These are phyloP conservation scores for Sialis lutaria DNA, from an alignment of 2,888 invertebrate species.

Conservation along the genomic window DNA sequence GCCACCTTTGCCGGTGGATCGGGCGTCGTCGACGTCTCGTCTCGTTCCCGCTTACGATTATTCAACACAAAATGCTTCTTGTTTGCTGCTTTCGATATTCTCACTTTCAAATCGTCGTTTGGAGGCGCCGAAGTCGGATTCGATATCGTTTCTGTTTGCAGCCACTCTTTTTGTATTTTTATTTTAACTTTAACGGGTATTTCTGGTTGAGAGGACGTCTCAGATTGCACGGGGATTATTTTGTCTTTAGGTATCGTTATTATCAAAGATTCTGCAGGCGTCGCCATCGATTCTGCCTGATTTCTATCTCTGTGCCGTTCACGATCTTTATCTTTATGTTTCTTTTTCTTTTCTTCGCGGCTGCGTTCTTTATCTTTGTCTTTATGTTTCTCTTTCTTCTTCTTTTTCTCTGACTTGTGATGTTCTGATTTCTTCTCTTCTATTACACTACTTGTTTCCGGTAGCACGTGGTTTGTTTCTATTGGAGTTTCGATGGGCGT, in stretches of 20 bases:
- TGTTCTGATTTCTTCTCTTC: conserved; percentile 18
- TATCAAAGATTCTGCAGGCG: conserved; percentile 18
- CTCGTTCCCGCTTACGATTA: conserved; percentile 24
- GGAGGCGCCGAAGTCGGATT: conserved; percentile 18
- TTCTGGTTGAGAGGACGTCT: conserved; percentile 16
- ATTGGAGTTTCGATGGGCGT: conserved; percentile 13
- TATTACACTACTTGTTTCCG: conserved; percentile 15
- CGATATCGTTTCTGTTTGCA: conserved; percentile 34
- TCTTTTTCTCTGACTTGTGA: conserved; percentile 34
- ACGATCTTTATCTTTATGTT: conserved; percentile 57
- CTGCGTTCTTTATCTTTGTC: conserved; percentile 57
- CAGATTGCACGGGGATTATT: conserved; percentile 20
- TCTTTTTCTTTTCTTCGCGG: conserved; percentile 44
- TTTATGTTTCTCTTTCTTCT: conserved; percentile 63
- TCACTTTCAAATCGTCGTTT: conserved; percentile 45
- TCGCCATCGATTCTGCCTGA: conserved; percentile 18
- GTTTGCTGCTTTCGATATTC: conserved; percentile 43
- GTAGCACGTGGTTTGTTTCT: conserved; percentile 9
- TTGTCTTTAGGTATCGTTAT: conserved; percentile 44
- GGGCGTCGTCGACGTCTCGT: conserved; percentile 13
- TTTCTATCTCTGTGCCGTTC: conserved; percentile 24
- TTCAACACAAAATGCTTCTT: conserved; percentile 11
- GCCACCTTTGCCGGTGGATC: conserved; percentile 13
- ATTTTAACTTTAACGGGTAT: conserved; percentile 47
- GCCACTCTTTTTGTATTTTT: conserved; percentile 61